Percentiles rank a stretch among this genome's conserved stretches.
Conservation (phyloP, 1,140 invertebrate genomes). For the Eciton burchellii region DNA sequence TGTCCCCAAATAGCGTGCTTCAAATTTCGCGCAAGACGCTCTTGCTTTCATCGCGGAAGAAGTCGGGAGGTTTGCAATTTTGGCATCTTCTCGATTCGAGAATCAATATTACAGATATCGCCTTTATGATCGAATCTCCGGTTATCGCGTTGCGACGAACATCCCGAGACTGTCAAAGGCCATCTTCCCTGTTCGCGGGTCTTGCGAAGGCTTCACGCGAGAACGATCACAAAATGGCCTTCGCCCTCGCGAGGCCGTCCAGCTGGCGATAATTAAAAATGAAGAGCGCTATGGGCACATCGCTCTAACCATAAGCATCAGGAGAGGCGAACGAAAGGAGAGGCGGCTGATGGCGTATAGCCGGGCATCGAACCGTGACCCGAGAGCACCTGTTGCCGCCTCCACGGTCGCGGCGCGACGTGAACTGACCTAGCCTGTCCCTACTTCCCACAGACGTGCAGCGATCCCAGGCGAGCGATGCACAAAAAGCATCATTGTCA, state of each 20-base stretch:
- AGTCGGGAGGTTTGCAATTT: neutral
- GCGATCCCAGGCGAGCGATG: neutral
- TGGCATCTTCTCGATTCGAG: too few relatives aligned
- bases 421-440: conserved; percentile 72
- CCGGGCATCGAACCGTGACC: conserved; percentile 81
- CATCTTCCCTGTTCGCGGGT: neutral
- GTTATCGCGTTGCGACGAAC: neutral
- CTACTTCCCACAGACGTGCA: conserved; percentile 54
- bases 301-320: neutral
- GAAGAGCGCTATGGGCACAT: conserved; percentile 3
- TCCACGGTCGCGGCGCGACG: conserved; percentile 75
- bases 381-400: conserved; percentile 81
- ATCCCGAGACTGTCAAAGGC: neutral
- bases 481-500: conserved; percentile 32
- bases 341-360: conserved; percentile 59
- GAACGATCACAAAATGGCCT: conserved; percentile 3
- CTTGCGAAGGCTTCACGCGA: neutral
- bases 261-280: conserved; percentile 53
- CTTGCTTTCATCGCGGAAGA: neutral
- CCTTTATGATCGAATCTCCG: too few relatives aligned
- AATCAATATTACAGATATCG: too few relatives aligned
- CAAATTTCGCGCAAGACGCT: too few relatives aligned
- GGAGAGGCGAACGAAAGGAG: conserved; percentile 50
- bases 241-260: neutral
- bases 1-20: conserved; percentile 23